Percentiles rank a stretch among this genome's conserved stretches.
Evolutionary conservation across 2,888 invertebrate species (phyloP).

Genomic region (Hyalella azteca): DNA sequence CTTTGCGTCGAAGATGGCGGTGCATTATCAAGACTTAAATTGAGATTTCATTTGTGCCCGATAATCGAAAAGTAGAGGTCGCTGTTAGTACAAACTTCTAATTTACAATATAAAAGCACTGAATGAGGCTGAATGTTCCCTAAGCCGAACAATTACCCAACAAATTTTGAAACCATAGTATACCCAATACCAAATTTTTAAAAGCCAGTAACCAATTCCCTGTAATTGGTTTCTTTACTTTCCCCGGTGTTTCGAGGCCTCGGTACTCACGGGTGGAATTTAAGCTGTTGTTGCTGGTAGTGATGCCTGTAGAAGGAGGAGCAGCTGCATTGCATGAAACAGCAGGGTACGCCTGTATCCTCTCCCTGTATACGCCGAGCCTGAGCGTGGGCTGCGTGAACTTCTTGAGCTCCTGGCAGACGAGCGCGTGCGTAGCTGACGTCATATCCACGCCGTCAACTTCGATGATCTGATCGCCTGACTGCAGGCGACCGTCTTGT

Average conservation of each 20-base stretch:
- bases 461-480: conserved; percentile 65
- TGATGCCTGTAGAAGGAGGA: neutral
- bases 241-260: too few relatives aligned
- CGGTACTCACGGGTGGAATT: conserved; percentile 2
- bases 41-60: neutral
- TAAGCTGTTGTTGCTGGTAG: neutral
- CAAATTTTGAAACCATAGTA: too few relatives aligned
- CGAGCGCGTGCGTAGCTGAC: conserved; percentile 59
- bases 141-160: too few relatives aligned
- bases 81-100: too few relatives aligned
- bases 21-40: neutral
- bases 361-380: conserved; percentile 65
- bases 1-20: neutral
- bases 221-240: too few relatives aligned
- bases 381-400: conserved; percentile 63
- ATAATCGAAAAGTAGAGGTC: too few relatives aligned
- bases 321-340: conserved; percentile 2
- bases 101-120: too few relatives aligned
- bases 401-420: conserved; percentile 61
- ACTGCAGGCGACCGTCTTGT: conserved; percentile 64
- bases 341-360: conserved; percentile 60
- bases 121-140: too few relatives aligned
- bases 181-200: too few relatives aligned
- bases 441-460: conserved; percentile 62
- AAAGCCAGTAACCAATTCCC: too few relatives aligned